These are phyloP conservation scores for Chrysopa pallens DNA, from an alignment of 1,140 invertebrate genomes.

Conservation along the genomic window DNA sequence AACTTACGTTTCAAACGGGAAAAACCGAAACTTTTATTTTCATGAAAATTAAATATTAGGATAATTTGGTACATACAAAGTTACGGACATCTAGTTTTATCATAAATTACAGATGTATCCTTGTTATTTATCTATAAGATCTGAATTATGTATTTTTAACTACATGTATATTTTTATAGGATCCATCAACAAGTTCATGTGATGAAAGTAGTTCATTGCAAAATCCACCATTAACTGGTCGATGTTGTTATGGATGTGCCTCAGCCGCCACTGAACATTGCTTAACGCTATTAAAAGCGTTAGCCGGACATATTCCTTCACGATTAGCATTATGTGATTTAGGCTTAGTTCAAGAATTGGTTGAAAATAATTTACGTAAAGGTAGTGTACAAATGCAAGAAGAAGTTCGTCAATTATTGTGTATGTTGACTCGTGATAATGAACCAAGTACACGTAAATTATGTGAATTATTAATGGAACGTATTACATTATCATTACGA, in stretches of 20 bases:
- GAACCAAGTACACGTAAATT: conserved; percentile 71
- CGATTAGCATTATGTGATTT: conserved; percentile 64
- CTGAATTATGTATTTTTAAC: no score
- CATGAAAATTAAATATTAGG: no score
- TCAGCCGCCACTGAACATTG: conserved; percentile 82
- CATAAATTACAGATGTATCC: no score
- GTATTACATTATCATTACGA: conserved; percentile 58
- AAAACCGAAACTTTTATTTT: no score
- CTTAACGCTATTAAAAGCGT: conserved; percentile 75
- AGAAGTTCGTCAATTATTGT: conserved; percentile 73
- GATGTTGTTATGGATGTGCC: conserved; percentile 67
- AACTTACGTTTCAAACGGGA: no score
- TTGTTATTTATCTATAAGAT: no score
- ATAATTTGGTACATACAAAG: no score
- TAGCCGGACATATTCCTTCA: conserved; percentile 66
- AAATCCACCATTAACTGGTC: conserved; percentile 19
- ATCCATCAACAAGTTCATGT: conserved; percentile 5
- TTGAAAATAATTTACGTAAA: conserved; percentile 76
- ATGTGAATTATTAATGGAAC: conserved; percentile 60
- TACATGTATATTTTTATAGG: no score
- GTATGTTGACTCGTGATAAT: conserved; percentile 81
- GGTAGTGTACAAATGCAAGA: conserved; percentile 64
- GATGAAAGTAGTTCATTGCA: neutral
- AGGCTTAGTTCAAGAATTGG: conserved; percentile 75
- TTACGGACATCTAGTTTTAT: no score